Evolutionary conservation across 1,140 invertebrate genomes (phyloP).

Genomic region (Caenorhabditis brenneri): DNA sequence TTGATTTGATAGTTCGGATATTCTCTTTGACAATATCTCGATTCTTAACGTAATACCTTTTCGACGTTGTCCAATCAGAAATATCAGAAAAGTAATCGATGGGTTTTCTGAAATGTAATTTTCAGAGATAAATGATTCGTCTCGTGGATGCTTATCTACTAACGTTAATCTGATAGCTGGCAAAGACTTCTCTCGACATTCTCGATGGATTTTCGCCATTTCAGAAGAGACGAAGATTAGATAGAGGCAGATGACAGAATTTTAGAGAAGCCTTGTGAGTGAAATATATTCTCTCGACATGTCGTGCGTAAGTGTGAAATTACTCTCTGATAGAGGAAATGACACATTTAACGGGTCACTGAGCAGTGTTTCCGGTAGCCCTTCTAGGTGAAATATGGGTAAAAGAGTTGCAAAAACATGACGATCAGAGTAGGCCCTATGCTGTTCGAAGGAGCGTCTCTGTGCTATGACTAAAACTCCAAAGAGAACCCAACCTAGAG

Average conservation of each 20-base stretch:
- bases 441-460: constrained; percentile 41
- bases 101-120: not conserved
- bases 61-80: constrained; percentile 19
- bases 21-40: constrained; percentile 11
- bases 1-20: constrained; percentile 6
- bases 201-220: constrained; percentile 28
- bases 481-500: constrained; percentile 37
- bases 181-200: constrained; percentile 40
- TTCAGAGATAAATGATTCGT: no score
- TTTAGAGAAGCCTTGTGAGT: constrained; percentile 30
- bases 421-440: constrained; percentile 40
- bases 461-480: constrained; percentile 42
- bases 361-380: not conserved
- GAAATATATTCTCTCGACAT: not conserved
- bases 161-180: constrained; percentile 33
- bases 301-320: constrained; percentile 28
- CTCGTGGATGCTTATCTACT: not conserved
- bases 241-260: not conserved
- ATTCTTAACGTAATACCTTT: constrained; percentile 15
- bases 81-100: constrained; percentile 20
- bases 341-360: not conserved
- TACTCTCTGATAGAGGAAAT: constrained; percentile 4
- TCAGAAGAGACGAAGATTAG: not conserved
- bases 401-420: constrained; percentile 10
- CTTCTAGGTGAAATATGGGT: not conserved